phyloP scores from a whole-genome alignment of 2,888 invertebrate species.

The Smittia aterrima region DNA sequence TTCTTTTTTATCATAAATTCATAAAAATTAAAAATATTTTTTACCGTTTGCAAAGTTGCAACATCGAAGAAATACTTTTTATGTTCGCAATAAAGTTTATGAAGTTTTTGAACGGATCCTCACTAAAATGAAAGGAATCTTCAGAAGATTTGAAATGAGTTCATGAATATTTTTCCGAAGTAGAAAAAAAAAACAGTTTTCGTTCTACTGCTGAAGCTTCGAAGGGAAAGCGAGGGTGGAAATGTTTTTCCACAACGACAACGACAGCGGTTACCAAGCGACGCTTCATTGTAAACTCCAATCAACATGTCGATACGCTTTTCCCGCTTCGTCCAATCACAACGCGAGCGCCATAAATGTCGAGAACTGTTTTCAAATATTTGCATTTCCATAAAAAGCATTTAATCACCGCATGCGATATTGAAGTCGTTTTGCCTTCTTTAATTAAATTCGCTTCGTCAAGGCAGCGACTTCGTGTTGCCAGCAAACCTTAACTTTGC shows the following conservation, averaged over 20 bases:
- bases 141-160: background rate
- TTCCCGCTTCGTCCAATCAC: background rate
- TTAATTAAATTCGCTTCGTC: conserved; percentile 23
- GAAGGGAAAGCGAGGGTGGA: background rate
- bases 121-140: background rate
- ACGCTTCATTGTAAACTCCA: background rate
- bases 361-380: conserved; percentile 20
- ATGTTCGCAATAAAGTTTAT: background rate
- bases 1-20: conserved; percentile 1
- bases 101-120: background rate
- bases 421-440: background rate
- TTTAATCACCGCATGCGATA: background rate
- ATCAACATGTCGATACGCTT: conserved; percentile 8
- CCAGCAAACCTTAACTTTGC: background rate
- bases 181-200: too few relatives aligned
- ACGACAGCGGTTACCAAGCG: conserved; percentile 23
- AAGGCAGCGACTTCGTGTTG: background rate
- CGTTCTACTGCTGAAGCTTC: background rate
- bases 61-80: background rate
- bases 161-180: too few relatives aligned
- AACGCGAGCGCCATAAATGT: background rate
- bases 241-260: conserved; percentile 1
- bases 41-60: background rate
- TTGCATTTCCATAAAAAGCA: conserved; percentile 26
- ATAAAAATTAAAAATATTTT: conserved; percentile 19